These are phyloP conservation scores for Schizotus pectinicornis DNA, from an alignment of 2,888 invertebrate genomes.

Conservation along the genomic window DNA sequence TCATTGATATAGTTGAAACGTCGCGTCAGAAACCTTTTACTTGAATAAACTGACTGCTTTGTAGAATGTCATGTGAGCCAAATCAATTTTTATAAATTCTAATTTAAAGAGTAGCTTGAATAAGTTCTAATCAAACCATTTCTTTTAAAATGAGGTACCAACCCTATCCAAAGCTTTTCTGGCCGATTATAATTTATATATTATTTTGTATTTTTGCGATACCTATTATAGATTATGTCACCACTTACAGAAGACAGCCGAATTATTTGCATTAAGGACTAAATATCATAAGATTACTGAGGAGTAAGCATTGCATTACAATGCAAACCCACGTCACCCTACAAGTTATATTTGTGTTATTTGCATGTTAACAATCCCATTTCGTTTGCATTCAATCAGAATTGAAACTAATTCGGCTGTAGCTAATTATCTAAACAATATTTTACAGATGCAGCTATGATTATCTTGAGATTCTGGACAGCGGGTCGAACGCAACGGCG, in stretches of 20 bases:
- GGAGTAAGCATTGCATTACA: constrained; percentile 10
- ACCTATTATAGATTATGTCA: background rate
- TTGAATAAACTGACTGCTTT: too few relatives aligned
- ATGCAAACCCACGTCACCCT: constrained; percentile 6
- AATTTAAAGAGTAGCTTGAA: constrained; percentile 9
- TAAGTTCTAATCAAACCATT: background rate
- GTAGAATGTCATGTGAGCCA: constrained; percentile 1
- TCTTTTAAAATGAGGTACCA: constrained; percentile 7
- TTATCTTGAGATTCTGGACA: constrained; percentile 72
- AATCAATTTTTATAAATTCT: constrained; percentile 10
- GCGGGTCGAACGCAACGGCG: constrained; percentile 45
- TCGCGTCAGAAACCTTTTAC: background rate
- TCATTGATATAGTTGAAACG: too few relatives aligned
- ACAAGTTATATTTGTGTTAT: constrained; percentile 5
- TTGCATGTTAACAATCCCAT: too few relatives aligned
- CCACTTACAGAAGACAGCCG: too few relatives aligned
- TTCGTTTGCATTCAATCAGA: too few relatives aligned
- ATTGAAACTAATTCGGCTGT: too few relatives aligned
- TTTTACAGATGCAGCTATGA: constrained; percentile 78
- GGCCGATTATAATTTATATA: background rate
- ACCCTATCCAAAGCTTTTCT: background rate
- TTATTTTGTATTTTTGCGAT: background rate
- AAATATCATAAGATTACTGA: background rate
- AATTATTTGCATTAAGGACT: background rate
- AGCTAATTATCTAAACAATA: too few relatives aligned